Evolutionary conservation across 2,113 vertebrate species (phyloP).

Genomic region (Pongo abelii): DNA sequence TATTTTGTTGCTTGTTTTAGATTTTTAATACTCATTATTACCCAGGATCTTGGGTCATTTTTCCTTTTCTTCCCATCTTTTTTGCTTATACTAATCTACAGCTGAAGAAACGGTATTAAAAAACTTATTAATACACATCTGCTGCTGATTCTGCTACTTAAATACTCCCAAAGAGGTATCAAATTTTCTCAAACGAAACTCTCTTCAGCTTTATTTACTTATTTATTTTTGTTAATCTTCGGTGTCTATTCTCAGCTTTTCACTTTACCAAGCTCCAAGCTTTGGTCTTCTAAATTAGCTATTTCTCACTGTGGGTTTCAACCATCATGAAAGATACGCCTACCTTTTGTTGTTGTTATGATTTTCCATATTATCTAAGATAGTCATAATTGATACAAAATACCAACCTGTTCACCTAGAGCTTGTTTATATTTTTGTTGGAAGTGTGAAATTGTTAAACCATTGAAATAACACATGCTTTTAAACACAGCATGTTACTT

Average conservation of each 20-base stretch:
- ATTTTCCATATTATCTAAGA: neutral
- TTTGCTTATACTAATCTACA: neutral
- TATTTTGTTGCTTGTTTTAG: neutral
- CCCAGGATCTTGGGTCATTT: neutral
- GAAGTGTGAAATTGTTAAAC: neutral
- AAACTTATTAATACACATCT: neutral
- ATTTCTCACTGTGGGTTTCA: neutral
- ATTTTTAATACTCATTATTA: neutral
- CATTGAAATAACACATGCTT: neutral
- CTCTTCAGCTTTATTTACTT: neutral
- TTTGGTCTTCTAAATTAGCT: neutral
- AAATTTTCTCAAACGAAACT: neutral
- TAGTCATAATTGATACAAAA: neutral
- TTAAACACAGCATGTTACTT: neutral
- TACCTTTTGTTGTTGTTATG: neutral
- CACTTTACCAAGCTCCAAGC: neutral
- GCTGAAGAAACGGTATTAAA: neutral
- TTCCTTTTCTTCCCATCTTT: neutral
- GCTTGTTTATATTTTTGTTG: neutral
- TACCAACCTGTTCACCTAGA: neutral
- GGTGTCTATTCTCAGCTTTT: neutral
- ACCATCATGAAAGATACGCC: neutral
- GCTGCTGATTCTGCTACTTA: neutral
- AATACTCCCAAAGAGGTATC: neutral
- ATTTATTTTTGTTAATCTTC: neutral